Evolutionary conservation across 2,113 vertebrate species (phyloP), one percentile per base, ranked within the genome.

Genomic region (Clarias macrocephalus): DNA sequence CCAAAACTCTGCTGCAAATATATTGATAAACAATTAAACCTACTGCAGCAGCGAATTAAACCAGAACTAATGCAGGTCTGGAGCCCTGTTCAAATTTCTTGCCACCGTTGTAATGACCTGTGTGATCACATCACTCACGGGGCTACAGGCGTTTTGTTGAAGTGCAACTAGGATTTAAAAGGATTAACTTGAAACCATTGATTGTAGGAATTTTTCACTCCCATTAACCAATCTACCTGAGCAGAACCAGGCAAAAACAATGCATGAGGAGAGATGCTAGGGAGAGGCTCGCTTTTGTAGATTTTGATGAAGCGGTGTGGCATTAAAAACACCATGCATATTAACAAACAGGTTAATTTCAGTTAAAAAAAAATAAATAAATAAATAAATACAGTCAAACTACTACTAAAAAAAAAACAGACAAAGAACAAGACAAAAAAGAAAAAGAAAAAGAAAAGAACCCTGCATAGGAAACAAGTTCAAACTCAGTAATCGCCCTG

Each of bases 61-160:
- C 57, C 72, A 28, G 88, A 85, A 48, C 70, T 66, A 30, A 73
- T 82, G 85, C 59, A 77, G 25, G 68, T 70, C 60, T 72, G 21
- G 37, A 66, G 68, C 28, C 75, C 37, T 16, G 65, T 65, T 57
- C 63, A 56, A 52, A 82, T n/a, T 21, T 85, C 68, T 63, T 63
- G 84, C 73, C 59, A 42, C 48, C 48, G 30, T 28, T 66, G 73
- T 88, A 88, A 88, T 73, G 80, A 86, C 80, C 88, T 57, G 66
- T 65, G 57, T 83, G 84, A 88, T 79, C 59, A 60, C 60, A 73
- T 84, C 54, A 56, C 42, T 75, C 30, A 23, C 42, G 56, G 56
- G 63, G 33, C 62, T 68, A 80, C 54, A 79, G 60, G 73, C 73
- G 73, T 86, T 79, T 37, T 80, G 72, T 82, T 23, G 70, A 80